Evolutionary conservation across 2,888 invertebrate species (phyloP), one percentile per base, ranked within the genome.

Genomic region (Drosophila diplacantha): DNA sequence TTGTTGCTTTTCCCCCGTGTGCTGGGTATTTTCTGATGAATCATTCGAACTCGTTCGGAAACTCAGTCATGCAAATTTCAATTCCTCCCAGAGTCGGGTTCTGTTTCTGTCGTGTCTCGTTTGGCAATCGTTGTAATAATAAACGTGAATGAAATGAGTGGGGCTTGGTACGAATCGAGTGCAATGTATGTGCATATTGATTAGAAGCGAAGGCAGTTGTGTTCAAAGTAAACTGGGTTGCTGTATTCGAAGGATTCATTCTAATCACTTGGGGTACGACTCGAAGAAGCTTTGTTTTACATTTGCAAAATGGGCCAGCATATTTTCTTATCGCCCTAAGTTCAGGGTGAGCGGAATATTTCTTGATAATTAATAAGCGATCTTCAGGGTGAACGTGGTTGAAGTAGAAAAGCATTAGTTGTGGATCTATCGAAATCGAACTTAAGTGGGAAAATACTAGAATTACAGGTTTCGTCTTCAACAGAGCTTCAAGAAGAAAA

Each of bases 151-250:
- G 61, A 69, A 76, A 57, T 65, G 43, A 39, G 53, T 67, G 32
- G 64, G 38, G 31, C 38, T 59, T 2, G 52, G 59, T 41, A 26
- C 24, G 44, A 14, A 20, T 53, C 46, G 51, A 69, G 60, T 69
- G 59, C 67, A 76, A 75, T 75, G n/a, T 66, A 77, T 81, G 69
- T 75, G 67, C 79, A 81, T 77, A 69, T 69, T 73, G 75, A 81
- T 75, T 63, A 60, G 49, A 61, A 59, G 22, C 12, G 56, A 38
- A 31, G 64, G 57, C 47, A 56, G 50, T 52, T 57, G 58, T 35
- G 12, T 20, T 14, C 29, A 9, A 31, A 39, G 39, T 22, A 51
- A 52, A 37, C 59, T 60, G 22, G 20, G 39, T 22, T 47, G 26
- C 12, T 34, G 22, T 22, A 12, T 24, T 31, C 14, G 35, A 61